Evolutionary conservation across 2,797 vertebrate genomes (phyloP).

Genomic region (Gastrophryne carolinensis): DNA sequence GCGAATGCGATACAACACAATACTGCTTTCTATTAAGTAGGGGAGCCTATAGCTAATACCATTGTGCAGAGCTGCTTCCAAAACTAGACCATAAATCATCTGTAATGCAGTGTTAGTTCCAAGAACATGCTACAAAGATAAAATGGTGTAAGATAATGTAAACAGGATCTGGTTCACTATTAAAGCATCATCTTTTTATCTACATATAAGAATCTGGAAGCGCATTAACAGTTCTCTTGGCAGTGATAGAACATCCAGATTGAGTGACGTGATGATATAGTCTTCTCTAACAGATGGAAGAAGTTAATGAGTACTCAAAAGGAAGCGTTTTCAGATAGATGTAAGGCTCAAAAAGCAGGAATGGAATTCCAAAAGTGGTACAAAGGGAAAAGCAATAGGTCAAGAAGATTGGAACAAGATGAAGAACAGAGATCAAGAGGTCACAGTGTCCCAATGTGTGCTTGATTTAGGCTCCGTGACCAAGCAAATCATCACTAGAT

Average conservation of each 20-base stretch:
- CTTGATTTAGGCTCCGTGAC: neutral
- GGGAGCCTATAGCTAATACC: too few species aligned
- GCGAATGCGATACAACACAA: too few species aligned
- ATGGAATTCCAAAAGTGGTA: neutral
- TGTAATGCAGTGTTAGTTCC: neutral
- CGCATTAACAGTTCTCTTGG: neutral
- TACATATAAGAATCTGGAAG: neutral
- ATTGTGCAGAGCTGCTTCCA: too few species aligned
- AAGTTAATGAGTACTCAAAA: neutral
- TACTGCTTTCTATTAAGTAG: too few species aligned
- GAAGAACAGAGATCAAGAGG: neutral
- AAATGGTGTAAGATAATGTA: neutral
- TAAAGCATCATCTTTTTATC: neutral
- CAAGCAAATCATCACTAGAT: neutral
- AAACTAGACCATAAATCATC: neutral
- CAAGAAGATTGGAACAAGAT: neutral
- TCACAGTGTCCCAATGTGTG: neutral
- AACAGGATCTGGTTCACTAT: neutral
- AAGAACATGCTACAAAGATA: neutral
- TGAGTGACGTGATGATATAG: neutral
- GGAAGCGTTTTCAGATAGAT: neutral
- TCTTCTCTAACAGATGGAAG: neutral
- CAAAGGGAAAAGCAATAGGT: slow-evolving; percentile 14
- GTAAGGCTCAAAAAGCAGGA: neutral
- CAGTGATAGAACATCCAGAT: neutral